phyloP scores from a whole-genome alignment of 2,888 invertebrate genomes.

The Andricus quercusramuli region DNA sequence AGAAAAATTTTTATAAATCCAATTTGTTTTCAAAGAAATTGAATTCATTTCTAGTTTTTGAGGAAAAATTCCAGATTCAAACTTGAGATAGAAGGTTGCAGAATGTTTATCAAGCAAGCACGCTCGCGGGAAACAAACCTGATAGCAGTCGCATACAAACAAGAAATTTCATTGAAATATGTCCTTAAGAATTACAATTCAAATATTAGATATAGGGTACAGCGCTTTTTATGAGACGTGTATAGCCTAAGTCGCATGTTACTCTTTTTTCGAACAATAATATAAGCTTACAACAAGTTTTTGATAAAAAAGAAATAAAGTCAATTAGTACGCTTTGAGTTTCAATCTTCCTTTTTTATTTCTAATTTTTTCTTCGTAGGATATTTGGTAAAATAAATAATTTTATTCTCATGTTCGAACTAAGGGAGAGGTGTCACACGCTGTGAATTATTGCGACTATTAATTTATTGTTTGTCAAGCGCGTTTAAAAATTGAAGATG shows the following conservation, averaged over 20 bases:
- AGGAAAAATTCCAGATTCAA: background rate
- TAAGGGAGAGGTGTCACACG: too few species aligned
- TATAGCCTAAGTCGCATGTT: background rate
- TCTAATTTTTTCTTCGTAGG: background rate
- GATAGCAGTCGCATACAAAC: conserved; percentile 8
- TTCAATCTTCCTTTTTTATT: background rate
- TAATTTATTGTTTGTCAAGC: too few species aligned
- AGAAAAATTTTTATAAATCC: background rate
- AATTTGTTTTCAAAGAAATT: background rate
- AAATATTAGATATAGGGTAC: conserved; percentile 16
- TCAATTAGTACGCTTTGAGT: background rate
- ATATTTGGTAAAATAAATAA: background rate
- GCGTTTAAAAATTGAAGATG: background rate
- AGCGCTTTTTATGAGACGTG: conserved; percentile 17
- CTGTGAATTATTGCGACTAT: too few species aligned
- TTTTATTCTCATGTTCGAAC: too few species aligned
- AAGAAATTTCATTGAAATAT: background rate
- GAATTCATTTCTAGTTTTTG: too few species aligned
- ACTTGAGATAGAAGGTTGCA: background rate
- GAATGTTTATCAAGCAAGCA: background rate
- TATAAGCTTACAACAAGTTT: background rate
- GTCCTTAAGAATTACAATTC: background rate
- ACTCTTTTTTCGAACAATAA: background rate
- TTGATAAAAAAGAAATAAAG: background rate
- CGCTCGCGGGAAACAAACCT: background rate